Conservation (phyloP, 1,140 invertebrate genomes). For the Diorhabda elongata region DNA sequence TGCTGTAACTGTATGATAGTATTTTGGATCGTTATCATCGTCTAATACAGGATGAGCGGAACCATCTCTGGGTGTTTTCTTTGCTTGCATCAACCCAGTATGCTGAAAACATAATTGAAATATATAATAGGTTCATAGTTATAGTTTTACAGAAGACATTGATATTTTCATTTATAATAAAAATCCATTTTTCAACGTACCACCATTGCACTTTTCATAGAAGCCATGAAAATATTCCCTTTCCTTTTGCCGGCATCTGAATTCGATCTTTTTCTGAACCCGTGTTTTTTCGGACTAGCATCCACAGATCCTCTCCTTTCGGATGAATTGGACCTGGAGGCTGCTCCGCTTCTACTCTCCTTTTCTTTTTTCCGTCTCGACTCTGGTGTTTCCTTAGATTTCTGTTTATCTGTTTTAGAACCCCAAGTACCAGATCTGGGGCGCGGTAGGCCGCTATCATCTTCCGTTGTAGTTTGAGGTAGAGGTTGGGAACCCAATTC, state of each 20-base stretch:
- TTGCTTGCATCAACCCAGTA: slow-evolving; percentile 46
- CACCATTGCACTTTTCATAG: slow-evolving; percentile 73
- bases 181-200: slow-evolving; percentile 49
- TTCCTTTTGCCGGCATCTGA: slow-evolving; percentile 71
- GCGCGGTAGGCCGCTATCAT: slow-evolving; percentile 38
- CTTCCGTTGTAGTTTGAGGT: slow-evolving; percentile 49
- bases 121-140: neutral
- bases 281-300: slow-evolving; percentile 63
- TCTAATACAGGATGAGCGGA: slow-evolving; percentile 59
- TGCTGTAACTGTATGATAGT: slow-evolving; percentile 61
- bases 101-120: slow-evolving; percentile 45
- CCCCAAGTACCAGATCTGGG: slow-evolving; percentile 59
- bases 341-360: slow-evolving; percentile 46
- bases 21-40: slow-evolving; percentile 59
- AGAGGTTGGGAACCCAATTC: slow-evolving; percentile 62
- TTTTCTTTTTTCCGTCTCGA: slow-evolving; percentile 36
- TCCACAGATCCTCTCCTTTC: slow-evolving; percentile 59
- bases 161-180: neutral
- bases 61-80: slow-evolving; percentile 55
- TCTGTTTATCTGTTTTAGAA: slow-evolving; percentile 50
- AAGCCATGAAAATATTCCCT: slow-evolving; percentile 64
- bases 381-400: slow-evolving; percentile 24
- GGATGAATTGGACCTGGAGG: slow-evolving; percentile 54
- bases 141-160: neutral
- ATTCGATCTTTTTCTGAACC: slow-evolving; percentile 76